phyloP scores from a whole-genome alignment of 2,113 vertebrate species.

The Hypomesus transpacificus region DNA sequence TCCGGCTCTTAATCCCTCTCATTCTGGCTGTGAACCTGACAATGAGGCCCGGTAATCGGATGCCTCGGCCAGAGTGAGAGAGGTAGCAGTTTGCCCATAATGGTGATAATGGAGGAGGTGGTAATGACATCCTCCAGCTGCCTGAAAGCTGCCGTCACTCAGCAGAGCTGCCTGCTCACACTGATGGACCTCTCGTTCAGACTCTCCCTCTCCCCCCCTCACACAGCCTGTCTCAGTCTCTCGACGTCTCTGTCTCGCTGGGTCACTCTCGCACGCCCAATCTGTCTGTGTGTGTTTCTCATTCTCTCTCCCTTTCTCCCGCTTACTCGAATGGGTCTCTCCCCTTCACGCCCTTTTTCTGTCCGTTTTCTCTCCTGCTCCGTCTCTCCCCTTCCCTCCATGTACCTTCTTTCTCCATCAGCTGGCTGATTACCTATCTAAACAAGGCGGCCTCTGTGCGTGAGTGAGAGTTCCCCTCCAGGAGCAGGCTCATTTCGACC shows the following conservation, averaged over 20 bases:
- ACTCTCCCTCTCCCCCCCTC: neutral
- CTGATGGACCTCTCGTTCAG: constrained; percentile 26
- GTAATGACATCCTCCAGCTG: constrained; percentile 57
- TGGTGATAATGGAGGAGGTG: constrained; percentile 41
- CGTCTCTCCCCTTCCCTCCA: neutral
- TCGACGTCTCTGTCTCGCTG: constrained; percentile 7
- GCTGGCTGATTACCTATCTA: neutral
- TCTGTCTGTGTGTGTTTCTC: constrained; percentile 16
- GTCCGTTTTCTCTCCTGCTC: neutral
- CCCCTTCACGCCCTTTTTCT: constrained; percentile 21
- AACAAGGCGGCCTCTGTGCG: neutral
- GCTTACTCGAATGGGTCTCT: neutral
- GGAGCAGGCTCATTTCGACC: constrained; percentile 65
- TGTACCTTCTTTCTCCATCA: constrained; percentile 12
- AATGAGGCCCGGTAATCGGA: constrained; percentile 31
- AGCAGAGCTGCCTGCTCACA: constrained; percentile 45
- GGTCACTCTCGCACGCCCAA: neutral
- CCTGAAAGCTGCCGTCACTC: constrained; percentile 44
- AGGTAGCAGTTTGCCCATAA: constrained; percentile 35
- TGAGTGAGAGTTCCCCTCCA: neutral
- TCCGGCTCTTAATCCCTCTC: constrained; percentile 33
- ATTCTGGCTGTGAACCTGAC: constrained; percentile 31
- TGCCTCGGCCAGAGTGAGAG: constrained; percentile 31
- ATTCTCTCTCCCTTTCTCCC: neutral
- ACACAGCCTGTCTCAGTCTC: neutral